Evolutionary conservation across 2,113 vertebrate genomes (phyloP).

Genomic region (Halcyon senegalensis): DNA sequence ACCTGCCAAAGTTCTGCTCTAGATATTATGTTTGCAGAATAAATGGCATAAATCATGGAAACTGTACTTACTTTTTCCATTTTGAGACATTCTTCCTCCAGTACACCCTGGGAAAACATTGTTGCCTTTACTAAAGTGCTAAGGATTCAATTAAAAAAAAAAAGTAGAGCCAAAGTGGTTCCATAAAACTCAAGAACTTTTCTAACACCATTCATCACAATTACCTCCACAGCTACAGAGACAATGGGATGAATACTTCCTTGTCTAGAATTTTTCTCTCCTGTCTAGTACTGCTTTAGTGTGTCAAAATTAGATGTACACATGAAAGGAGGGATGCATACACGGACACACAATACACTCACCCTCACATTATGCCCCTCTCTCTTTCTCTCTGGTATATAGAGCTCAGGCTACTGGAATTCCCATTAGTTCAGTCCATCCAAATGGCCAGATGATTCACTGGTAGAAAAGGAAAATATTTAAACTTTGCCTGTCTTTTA

Average conservation of each 20-base stretch:
- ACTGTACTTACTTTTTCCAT: slow-evolving; percentile 42
- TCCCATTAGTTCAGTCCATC: slow-evolving; percentile 6
- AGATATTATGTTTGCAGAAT: slow-evolving; percentile 43
- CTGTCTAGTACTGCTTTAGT: neutral
- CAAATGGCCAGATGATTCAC: slow-evolving; percentile 2
- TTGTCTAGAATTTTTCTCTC: neutral
- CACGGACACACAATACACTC: fast-evolving
- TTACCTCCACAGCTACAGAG: neutral
- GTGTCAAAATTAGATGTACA: neutral
- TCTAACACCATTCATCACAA: neutral
- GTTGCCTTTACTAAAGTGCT: slow-evolving; percentile 3
- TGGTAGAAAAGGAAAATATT: neutral
- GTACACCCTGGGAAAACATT: neutral
- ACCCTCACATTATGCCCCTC: neutral
- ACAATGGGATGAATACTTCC: neutral
- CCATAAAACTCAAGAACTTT: neutral
- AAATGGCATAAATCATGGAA: slow-evolving; percentile 53
- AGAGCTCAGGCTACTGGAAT: neutral
- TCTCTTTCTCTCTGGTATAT: neutral
- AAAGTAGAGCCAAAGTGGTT: neutral
- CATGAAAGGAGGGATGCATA: neutral
- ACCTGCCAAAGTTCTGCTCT: slow-evolving; percentile 62
- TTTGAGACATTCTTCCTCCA: slow-evolving; percentile 7
- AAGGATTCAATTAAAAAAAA: slow-evolving; percentile 12
- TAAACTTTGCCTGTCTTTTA: neutral